Evolutionary conservation across 1,140 invertebrate species (phyloP), one percentile per base, ranked within the genome.

Genomic region (Conus betulinus): DNA sequence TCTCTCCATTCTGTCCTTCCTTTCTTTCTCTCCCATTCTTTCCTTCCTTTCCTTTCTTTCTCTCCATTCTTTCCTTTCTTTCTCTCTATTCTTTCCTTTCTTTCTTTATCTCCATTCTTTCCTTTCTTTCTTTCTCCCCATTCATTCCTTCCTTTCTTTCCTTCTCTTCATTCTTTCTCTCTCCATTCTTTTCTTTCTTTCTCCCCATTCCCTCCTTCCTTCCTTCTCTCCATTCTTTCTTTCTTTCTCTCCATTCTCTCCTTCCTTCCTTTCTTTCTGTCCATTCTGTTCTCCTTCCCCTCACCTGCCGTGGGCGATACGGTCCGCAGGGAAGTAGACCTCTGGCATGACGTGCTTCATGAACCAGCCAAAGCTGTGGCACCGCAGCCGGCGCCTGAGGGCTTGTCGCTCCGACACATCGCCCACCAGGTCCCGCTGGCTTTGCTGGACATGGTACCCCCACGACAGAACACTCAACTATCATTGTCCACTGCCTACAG

Each of bases 281-380:
- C 23, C 67, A 7, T 53, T 13, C 39, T 20, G 5, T 81, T 13
- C 25, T 15, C 53, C 79, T 20, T 25, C 17, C 79, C 27, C 51
- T 82, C 81, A 84, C 82, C 55, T 8, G 23, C 55, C 55, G 0
- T 27, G 82, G 23, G 82, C 5, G 13, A 83, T 51, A 4, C 0
- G 63, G 87, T 81, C 79, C 17, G 87, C 60, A 39, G 87, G 82
- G 13, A 83, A 25, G 81, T 39, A 92, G 51, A 91, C 81, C 85
- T 98, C 76, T 52, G 86, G 86, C 25, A 57, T 27, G 5, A 87
- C 76, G 76, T 78, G 39, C 51, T 87, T 74, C 76, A 87, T 53
- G 86, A 79, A 87, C 86, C 86, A 87, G 71, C 55, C 76, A 53
- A 87, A 87, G 57, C 86, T 87, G 71, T 87, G 71, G 53, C 86